Conservation (phyloP, 2,888 invertebrate species). For the Azorinus chamasolen region DNA sequence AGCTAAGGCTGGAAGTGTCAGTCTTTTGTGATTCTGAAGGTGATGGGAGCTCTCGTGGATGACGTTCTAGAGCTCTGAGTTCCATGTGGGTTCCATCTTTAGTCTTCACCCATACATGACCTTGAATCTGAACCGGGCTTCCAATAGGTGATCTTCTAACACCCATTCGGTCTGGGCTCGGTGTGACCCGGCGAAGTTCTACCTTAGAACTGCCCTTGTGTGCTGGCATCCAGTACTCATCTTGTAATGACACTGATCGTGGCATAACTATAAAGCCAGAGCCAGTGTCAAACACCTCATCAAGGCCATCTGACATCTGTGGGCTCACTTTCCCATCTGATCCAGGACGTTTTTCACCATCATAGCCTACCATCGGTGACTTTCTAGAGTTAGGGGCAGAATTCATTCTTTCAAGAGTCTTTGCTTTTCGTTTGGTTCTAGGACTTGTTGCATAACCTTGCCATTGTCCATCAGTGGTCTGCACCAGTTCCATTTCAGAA, state of each 20-base stretch:
- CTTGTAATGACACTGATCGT: slow-evolving; percentile 61
- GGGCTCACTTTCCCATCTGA: slow-evolving; percentile 59
- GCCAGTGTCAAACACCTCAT: slow-evolving; percentile 48
- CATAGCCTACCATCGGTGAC: slow-evolving; percentile 42
- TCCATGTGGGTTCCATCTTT: slow-evolving; percentile 62
- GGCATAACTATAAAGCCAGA: slow-evolving; percentile 57
- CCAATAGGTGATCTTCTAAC: slow-evolving; percentile 51
- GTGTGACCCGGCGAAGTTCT: slow-evolving; percentile 53
- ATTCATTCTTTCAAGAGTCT: slow-evolving; percentile 61
- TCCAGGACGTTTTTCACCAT: slow-evolving; percentile 42
- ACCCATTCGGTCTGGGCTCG: slow-evolving; percentile 59
- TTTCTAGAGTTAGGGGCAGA: slow-evolving; percentile 56
- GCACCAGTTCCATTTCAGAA: slow-evolving; percentile 16
- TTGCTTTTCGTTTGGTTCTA: slow-evolving; percentile 59
- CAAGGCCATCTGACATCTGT: slow-evolving; percentile 39
- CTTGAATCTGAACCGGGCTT: slow-evolving; percentile 50
- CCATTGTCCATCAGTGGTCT: slow-evolving; percentile 50
- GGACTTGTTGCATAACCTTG: slow-evolving; percentile 62
- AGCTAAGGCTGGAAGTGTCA: slow-evolving; percentile 56
- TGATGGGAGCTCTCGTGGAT: slow-evolving; percentile 56
- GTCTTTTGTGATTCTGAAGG: slow-evolving; percentile 65
- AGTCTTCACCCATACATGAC: slow-evolving; percentile 63
- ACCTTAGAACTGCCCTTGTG: slow-evolving; percentile 50
- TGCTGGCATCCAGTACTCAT: slow-evolving; percentile 61
- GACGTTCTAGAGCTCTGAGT: slow-evolving; percentile 45